phyloP scores from a whole-genome alignment of 2,888 invertebrate genomes.

The Coenonympha arcania region DNA sequence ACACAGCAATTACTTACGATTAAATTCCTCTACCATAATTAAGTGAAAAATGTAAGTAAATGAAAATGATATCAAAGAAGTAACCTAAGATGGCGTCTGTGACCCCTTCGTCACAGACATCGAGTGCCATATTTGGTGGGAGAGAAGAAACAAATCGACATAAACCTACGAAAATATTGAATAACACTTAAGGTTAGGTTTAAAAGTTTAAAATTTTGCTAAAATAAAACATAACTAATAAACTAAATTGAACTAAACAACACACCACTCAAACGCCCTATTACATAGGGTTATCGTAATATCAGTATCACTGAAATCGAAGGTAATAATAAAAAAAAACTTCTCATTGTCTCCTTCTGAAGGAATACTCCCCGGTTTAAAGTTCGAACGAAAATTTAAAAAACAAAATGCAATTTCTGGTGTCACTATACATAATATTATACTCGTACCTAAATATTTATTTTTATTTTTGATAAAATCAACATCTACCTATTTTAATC shows the following conservation, averaged over 20 bases:
- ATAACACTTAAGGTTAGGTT: conserved; percentile 68
- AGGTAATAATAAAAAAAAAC: conserved; percentile 55
- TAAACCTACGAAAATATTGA: conserved; percentile 70
- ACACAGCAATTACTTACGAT: conserved; percentile 70
- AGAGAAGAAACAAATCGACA: conserved; percentile 62
- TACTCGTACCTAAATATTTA: conserved; percentile 59
- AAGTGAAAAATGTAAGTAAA: conserved; percentile 48
- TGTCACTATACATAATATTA: conserved; percentile 53
- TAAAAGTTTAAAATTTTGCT: conserved; percentile 68
- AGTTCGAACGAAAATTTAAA: conserved; percentile 44
- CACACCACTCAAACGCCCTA: conserved; percentile 64
- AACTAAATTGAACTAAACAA: conserved; percentile 75
- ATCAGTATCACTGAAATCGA: conserved; percentile 66
- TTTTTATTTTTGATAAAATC: conserved; percentile 60
- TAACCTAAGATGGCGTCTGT: conserved; percentile 62
- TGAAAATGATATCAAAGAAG: conserved; percentile 50
- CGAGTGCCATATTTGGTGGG: conserved; percentile 71
- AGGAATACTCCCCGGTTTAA: conserved; percentile 48
- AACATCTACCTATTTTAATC: conserved; percentile 56
- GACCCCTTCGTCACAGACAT: conserved; percentile 33
- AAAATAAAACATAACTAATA: conserved; percentile 75
- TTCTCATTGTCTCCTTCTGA: conserved; percentile 48
- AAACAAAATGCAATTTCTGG: conserved; percentile 71
- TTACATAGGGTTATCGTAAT: conserved; percentile 62
- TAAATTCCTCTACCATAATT: conserved; percentile 57